Conservation (phyloP, 2,888 invertebrate species). For the Cryptocephalus primarius region DNA sequence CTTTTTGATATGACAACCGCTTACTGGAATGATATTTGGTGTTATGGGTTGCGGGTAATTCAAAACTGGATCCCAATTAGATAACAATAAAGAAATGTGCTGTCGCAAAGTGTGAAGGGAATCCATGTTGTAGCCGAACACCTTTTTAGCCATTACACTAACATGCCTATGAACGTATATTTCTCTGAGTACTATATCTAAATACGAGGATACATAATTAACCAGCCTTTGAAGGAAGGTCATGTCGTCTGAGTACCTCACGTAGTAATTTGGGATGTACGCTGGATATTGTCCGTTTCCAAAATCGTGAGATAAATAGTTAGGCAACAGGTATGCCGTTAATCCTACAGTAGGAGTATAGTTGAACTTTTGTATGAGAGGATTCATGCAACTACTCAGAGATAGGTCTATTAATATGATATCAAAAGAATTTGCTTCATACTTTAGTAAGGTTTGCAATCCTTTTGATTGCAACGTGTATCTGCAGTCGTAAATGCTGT, state of each 20-base stretch:
- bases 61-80: conserved; percentile 21
- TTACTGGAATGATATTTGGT: conserved; percentile 27
- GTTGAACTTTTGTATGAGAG: conserved; percentile 23
- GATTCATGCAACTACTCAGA: conserved; percentile 17
- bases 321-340: conserved; percentile 13
- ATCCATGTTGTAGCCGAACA: conserved; percentile 15
- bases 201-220: conserved; percentile 13
- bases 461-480: conserved; percentile 13
- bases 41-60: conserved; percentile 23
- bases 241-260: conserved; percentile 12
- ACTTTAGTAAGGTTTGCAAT: conserved; percentile 17
- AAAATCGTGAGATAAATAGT: conserved; percentile 7
- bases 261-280: conserved; percentile 16
- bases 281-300: conserved; percentile 15
- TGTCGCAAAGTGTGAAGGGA: conserved; percentile 14
- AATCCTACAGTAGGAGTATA: conserved; percentile 22
- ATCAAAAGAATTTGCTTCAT: conserved; percentile 24
- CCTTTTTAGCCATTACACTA: conserved; percentile 9
- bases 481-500: background rate
- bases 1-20: conserved; percentile 21
- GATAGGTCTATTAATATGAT: conserved; percentile 22
- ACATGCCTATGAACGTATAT: conserved; percentile 4
- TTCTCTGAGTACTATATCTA: conserved; percentile 3
- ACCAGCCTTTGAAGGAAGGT: conserved; percentile 14
- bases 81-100: conserved; percentile 19